Base-by-base conservation (phyloP, 92 coral and sea anemone genomes). In the Palythoa grandiflora region DNA sequence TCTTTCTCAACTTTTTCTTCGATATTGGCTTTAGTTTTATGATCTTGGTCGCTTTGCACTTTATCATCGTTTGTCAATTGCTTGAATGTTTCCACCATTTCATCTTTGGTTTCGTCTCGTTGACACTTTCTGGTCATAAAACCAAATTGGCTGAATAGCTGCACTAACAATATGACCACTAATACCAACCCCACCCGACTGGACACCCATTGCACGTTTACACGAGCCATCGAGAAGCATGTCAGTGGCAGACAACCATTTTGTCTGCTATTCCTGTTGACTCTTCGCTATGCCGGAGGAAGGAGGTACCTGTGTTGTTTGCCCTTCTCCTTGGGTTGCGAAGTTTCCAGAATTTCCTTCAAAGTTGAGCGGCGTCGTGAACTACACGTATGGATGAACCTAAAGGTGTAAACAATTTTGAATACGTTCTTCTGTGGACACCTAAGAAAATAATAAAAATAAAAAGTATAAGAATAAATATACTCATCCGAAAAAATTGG, bases 81-180 rank as follows among this genome's bases (percentile, higher is more conserved):
- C 51, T 81, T 81, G 73, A 81, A 81, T 44, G 75, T 81, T 68
- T 38, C 75, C 2, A 55, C 57, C 73, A 78, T 73, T 28, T 88
- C 87, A 28, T 91, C 88, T 66, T 90, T 91, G 38, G 68, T 51
- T 48, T 86, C 77, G 16, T 89, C 84, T 39, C 87, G 75, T n/a
- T 47, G 83, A 8, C 78, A 74, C 17, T 73, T 83, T 37, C 73
- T 85, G 7, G 88, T 88, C 39, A 96, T 35, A 79, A 96, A 68
- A 5, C 96, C 94, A 75, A 96, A 75, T 70, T 95, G 98, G 35
- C 92, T 92, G 76, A 92, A 78, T 17, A 96, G 79, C 55, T 96
- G 99, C n/a, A 93, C 51, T 2, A 83, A 75, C 13, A 94, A 66
- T 7, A 96, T 71, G 15, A 95, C 72, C 2, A 77, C 15, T 35